These are phyloP conservation scores for Telenomus remus DNA, from an alignment of 1,140 invertebrate genomes.

Conservation along the genomic window DNA sequence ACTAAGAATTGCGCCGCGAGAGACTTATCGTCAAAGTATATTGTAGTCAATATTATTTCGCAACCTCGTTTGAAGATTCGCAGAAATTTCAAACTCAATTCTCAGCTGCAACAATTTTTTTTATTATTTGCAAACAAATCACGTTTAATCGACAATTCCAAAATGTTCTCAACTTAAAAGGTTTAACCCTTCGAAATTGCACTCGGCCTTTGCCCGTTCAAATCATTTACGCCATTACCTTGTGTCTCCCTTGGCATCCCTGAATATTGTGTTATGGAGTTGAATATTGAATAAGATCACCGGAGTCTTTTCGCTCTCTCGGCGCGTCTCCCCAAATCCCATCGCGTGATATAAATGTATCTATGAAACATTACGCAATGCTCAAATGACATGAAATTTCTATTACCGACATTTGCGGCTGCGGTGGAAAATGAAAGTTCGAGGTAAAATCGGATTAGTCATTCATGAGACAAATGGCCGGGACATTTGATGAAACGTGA, in stretches of 20 bases:
- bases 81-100: too few species aligned
- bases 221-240: slow-evolving; percentile 58
- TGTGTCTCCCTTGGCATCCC: slow-evolving; percentile 42
- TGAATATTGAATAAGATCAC: slow-evolving; percentile 74
- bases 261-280: slow-evolving; percentile 74
- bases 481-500: too few species aligned
- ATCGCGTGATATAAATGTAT: slow-evolving; percentile 50
- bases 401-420: slow-evolving; percentile 50
- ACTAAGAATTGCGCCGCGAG: too few species aligned
- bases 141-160: too few species aligned
- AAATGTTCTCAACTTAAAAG: neutral
- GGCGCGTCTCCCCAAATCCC: slow-evolving; percentile 55
- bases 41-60: too few species aligned
- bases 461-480: slow-evolving; percentile 6
- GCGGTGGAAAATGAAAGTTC: slow-evolving; percentile 10
- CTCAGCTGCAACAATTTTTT: too few species aligned
- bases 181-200: too few species aligned
- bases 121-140: neutral
- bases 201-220: slow-evolving; percentile 39
- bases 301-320: slow-evolving; percentile 63
- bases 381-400: slow-evolving; percentile 49
- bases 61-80: too few species aligned
- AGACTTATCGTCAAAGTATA: too few species aligned
- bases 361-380: slow-evolving; percentile 41
- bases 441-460: slow-evolving; percentile 9